Base-by-base conservation (phyloP, 2,113 vertebrate genomes). In the Aythya baeri region DNA sequence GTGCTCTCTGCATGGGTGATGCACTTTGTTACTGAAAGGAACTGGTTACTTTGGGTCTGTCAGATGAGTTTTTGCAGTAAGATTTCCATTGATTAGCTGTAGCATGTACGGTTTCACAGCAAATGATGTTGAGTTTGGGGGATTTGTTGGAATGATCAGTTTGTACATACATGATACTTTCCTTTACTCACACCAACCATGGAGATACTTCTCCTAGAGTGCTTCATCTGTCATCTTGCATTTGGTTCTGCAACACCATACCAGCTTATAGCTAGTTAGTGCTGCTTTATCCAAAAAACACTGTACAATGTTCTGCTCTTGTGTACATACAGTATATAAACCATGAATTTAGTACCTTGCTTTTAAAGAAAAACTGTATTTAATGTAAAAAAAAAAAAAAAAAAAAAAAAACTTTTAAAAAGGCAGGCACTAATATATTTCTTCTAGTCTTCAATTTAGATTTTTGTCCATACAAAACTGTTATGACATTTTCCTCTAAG, bases 361-460 rank as follows among this genome's bases (percentile, higher is more conserved):
- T 97, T 97, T 97, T 97, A 88, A 94, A 97, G 91, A 97, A 96
- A 96, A 96, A 95, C 79, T 98, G 97, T 98, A 98, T 98, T 98
- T 98, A 98, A 97, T 98, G 97, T 98, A 34, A 34, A 97, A 96
- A 98, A 97, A 98, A 97, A 95, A 93, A 96, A 93, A 91, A 86
- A 66, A 44, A 58, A 12, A 97, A 97, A 96, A 81, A 97, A 96
- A 81, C 96, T 97, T 97, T 94, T 93, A 88, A 96, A 97, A 97
- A 98, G 97, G 96, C 91, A 97, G 97, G 93, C 97, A 98, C 94
- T 98, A 98, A 98, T 97, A 97, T 97, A 98, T 98, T 97, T 98
- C 97, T 97, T 97, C 91, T 25, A 76, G 94, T 97, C 88, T 96
- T 96, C 95, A 95, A 72, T 82, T 97, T 88, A 73, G 21, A 62